Evolutionary conservation across 2,888 invertebrate species (phyloP).

Genomic region (Tholera decimalis): DNA sequence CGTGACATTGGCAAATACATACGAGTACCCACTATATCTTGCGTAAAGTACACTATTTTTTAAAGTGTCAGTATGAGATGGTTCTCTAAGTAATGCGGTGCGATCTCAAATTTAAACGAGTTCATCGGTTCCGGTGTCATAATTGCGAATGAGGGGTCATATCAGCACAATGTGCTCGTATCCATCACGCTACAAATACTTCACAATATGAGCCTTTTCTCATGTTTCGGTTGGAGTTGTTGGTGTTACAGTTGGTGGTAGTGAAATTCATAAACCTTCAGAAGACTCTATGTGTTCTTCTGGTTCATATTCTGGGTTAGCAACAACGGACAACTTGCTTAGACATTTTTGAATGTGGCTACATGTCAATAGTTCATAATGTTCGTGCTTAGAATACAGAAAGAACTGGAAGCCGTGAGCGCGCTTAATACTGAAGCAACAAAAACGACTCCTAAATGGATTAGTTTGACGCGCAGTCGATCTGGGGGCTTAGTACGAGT

Average conservation of each 20-base stretch:
- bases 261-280: conserved; percentile 1
- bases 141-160: conserved; percentile 35
- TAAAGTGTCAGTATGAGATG: conserved; percentile 8
- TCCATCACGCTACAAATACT: conserved; percentile 16
- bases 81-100: conserved; percentile 6
- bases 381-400: too few relatives aligned
- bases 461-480: too few relatives aligned
- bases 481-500: too few relatives aligned
- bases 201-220: conserved; percentile 11
- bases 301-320: too few relatives aligned
- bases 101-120: conserved; percentile 45
- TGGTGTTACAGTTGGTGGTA: not conserved
- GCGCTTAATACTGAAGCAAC: too few relatives aligned
- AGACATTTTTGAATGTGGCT: too few relatives aligned
- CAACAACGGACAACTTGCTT: too few relatives aligned
- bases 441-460: too few relatives aligned
- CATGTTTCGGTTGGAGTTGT: not conserved
- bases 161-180: conserved; percentile 26
- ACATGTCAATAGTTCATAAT: too few relatives aligned
- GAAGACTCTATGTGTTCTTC: too few relatives aligned
- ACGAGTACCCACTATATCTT: not conserved
- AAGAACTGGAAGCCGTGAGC: too few relatives aligned
- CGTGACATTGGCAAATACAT: conserved; percentile 27
- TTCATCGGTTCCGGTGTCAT: conserved; percentile 46
- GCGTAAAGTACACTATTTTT: not conserved